Base-by-base conservation (phyloP, 2,888 invertebrate genomes). In the Macrophya alboannulata region DNA sequence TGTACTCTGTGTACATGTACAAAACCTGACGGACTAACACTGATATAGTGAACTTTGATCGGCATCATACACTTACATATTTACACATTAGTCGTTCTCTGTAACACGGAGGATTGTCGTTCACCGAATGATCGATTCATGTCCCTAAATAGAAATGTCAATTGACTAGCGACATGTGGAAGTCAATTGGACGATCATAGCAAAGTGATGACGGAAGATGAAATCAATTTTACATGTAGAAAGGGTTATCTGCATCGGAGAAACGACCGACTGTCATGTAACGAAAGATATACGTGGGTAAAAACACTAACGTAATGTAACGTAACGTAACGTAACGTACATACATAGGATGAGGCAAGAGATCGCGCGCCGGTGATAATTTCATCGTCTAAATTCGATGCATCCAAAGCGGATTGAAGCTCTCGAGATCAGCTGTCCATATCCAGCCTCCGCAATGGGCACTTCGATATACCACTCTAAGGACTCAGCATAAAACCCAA, bases 311-410 rank as follows among this genome's bases (percentile, higher is more conserved):
- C 40, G 40, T 62, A 25, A 62, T 21, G 40, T 59, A 55, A 55
- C 55, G n/a, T n/a, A 31, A 31, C 31, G 31, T 31, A 31, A 10
- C n/a, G n/a, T n/a, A n/a, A n/a, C n/a, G n/a, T n/a, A n/a, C 45
- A 21, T 62, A 62, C 21, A 25, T 10, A 9, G 72, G 72, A 21
- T n/a, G 21, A 74, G 43, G 21, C 72, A n/a, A 81, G 77, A 55
- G 77, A 77, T 77, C 48, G 77, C 77, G 77, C 17, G 77, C 77
- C 37, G 21, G 81, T 81, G 81, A 62, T 81, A 81, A 81, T 81
- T 21, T 40, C 43, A 43, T 45, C 81, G 40, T 81, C 59, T 65
- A 65, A 81, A 62, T 81, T 81, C 81, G 25, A 62, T 65, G 59
- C 65, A 81, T 81, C 25, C 12, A 62, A 62, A 81, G 37, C 62